Conservation (phyloP, 30 jellyfish, hydroid and myxozoan species). For the Calvadosia cruxmelitensis region DNA sequence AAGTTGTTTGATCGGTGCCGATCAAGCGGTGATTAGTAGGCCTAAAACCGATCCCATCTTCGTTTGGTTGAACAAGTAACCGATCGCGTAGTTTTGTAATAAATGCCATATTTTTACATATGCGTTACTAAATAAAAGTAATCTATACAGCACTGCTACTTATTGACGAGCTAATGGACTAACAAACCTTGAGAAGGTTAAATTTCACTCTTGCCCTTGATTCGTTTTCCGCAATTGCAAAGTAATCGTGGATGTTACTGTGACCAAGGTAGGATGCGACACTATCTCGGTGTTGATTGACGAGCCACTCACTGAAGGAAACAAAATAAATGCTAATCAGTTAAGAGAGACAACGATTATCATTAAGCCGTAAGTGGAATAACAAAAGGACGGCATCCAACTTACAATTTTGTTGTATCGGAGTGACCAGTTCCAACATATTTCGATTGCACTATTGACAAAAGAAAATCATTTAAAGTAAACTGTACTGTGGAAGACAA, state of each 20-base stretch:
- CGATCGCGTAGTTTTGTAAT: too few species aligned
- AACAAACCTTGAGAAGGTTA: slow-evolving; percentile 46
- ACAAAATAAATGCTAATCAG: neutral
- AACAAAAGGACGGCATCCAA: too few species aligned
- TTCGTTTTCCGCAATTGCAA: slow-evolving; percentile 85
- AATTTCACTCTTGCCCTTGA: slow-evolving; percentile 65
- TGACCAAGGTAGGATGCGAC: slow-evolving; percentile 86
- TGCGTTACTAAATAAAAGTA: too few species aligned
- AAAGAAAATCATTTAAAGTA: neutral
- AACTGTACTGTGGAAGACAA: neutral
- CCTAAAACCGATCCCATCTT: too few species aligned
- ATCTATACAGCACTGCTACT: neutral
- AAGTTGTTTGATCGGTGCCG: too few species aligned
- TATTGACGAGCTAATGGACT: neutral
- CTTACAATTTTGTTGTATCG: slow-evolving; percentile 80
- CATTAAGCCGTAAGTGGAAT: too few species aligned
- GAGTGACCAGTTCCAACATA: slow-evolving; percentile 93
- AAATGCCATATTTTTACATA: too few species aligned
- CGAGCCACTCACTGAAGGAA: slow-evolving; percentile 71
- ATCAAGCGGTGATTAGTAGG: too few species aligned
- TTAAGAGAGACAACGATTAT: too few species aligned
- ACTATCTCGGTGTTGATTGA: slow-evolving; percentile 86
- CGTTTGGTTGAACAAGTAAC: too few species aligned
- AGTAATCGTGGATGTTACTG: slow-evolving; percentile 56
- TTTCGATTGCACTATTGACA: slow-evolving; percentile 61